phyloP scores from a whole-genome alignment of 2,888 invertebrate genomes.

The Lamellibrachia columna region DNA sequence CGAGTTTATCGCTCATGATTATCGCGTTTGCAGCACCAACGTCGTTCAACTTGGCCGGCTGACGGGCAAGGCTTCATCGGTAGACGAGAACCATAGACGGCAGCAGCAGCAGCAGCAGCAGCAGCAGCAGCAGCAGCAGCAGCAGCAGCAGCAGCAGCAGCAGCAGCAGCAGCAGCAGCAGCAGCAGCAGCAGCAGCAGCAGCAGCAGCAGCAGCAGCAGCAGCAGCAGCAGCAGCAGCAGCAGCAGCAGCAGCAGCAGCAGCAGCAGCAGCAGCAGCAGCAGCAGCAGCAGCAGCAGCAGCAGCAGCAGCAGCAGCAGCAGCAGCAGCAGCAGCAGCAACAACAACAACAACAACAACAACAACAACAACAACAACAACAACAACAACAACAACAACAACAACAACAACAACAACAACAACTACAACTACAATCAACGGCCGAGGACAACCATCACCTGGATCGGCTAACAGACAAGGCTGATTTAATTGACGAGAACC shows the following conservation, averaged over 20 bases:
- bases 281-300: slow-evolving; percentile 24
- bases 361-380: too few species aligned
- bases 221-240: slow-evolving; percentile 23
- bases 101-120: neutral
- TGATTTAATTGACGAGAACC: too few species aligned
- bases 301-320: slow-evolving; percentile 19
- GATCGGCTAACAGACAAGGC: too few species aligned
- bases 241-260: slow-evolving; percentile 25
- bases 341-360: too few species aligned
- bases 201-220: neutral
- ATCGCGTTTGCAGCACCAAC: neutral
- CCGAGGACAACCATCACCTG: too few species aligned
- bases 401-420: too few species aligned
- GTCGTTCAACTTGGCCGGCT: neutral
- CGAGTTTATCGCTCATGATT: neutral
- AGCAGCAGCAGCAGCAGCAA: slow-evolving; percentile 4
- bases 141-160: slow-evolving; percentile 23
- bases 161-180: slow-evolving; percentile 22
- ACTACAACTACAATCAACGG: too few species aligned
- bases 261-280: slow-evolving; percentile 21
- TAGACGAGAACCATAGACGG: neutral
- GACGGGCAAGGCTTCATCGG: neutral
- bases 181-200: slow-evolving; percentile 23
- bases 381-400: too few species aligned
- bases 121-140: slow-evolving; percentile 24